Evolutionary conservation across 37 sponge, comb jelly and placozoan species (phyloP), one percentile per base, ranked within the genome.

Genomic region (Dysidea cf. avara): DNA sequence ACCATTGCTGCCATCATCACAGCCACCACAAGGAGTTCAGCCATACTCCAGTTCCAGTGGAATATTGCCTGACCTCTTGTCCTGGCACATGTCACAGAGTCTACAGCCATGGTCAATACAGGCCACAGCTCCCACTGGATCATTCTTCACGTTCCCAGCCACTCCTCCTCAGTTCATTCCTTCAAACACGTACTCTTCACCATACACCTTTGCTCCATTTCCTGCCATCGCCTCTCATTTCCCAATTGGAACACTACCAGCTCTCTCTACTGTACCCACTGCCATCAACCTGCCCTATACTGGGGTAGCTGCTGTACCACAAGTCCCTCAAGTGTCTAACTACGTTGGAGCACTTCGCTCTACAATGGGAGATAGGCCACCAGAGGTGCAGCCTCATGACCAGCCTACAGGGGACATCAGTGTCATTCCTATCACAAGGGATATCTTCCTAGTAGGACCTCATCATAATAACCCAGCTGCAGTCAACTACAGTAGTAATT

Each of bases 121-220:
- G 56, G 36, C 76, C 0, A 72, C 68, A 7, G 53, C 33, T 12
- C 46, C 61, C 20, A 30, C 72, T 7, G 89, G 81, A 13, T 81
- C 89, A 1, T 89, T 89, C 39, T 89, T 89, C 61, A 89, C 89
- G 7, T 79, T 89, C 38, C 84, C 89, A 12, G 67, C 89, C 31
- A 79, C 89, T 1, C 84, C 89, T 11, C 79, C 89, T 11, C 75
- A 74, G 30, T 89, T 63, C 51, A 55, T 89, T 21, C 84, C 84
- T 28, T 60, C 89, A 51, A 72, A 83, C 64, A 77, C 79, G 34
- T 83, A 89, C 69, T n/a, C n/a, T n/a, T n/a, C n/a, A n/a, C 89
- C 89, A 0, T 85, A 85, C 61, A 85, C 79, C 35, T 85, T 85
- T 85, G 85, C 85, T n/a, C 84, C 84, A 11, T n/a, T 79, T 35